phyloP scores from a whole-genome alignment of 2,888 invertebrate species.

The Phortica magna region DNA sequence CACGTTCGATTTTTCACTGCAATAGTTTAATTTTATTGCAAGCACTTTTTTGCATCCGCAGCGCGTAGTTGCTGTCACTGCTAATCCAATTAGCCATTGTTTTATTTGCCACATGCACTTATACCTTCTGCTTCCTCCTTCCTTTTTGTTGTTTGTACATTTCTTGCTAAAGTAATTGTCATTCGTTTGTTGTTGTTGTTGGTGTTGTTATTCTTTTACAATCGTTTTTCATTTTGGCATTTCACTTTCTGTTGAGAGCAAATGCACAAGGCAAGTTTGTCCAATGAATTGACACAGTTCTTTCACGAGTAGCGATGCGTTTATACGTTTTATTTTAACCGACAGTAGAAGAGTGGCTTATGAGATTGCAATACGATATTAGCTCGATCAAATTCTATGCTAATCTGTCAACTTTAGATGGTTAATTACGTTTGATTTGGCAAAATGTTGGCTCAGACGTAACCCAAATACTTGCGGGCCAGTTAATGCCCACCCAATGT shows the following conservation, averaged over 20 bases:
- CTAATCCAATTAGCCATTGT: conserved; percentile 65
- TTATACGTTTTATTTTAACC: not conserved
- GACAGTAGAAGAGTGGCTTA: no score
- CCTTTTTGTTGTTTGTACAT: conserved; percentile 4
- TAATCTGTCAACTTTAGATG: conserved; percentile 56
- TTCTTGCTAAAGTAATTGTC: not conserved
- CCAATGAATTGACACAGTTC: conserved; percentile 64
- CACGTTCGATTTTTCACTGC: conserved; percentile 69
- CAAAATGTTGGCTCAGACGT: conserved; percentile 59
- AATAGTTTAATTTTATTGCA: conserved; percentile 64
- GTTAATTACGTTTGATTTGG: conserved; percentile 59
- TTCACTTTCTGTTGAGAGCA: conserved; percentile 33
- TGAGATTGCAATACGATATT: not conserved
- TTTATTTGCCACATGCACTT: conserved; percentile 23
- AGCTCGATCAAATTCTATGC: conserved; percentile 55
- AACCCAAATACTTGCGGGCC: conserved; percentile 52
- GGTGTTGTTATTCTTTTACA: conserved; percentile 11
- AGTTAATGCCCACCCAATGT: conserved; percentile 27
- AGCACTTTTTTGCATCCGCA: conserved; percentile 47
- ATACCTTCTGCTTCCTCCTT: not conserved
- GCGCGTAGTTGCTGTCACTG: conserved; percentile 41
- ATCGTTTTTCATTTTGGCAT: conserved; percentile 8
- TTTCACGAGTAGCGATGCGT: conserved; percentile 3
- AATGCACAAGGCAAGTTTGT: conserved; percentile 54
- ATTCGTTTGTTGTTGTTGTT: not conserved